Evolutionary conservation across 2,888 invertebrate genomes (phyloP).

Genomic region (Amorpha juglandis): DNA sequence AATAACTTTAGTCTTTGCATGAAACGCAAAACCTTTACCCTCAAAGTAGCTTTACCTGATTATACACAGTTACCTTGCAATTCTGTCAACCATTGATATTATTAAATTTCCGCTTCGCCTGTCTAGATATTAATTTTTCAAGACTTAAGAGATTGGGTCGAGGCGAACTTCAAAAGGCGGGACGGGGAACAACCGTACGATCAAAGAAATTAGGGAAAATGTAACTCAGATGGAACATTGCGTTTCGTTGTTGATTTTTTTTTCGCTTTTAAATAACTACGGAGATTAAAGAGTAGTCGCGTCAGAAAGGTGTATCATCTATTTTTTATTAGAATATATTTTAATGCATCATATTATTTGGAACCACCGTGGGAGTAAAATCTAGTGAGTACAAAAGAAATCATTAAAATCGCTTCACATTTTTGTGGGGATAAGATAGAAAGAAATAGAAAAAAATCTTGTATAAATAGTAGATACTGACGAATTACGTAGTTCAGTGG

Average conservation of each 20-base stretch:
- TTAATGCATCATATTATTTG: too few relatives aligned
- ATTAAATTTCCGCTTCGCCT: constrained; percentile 3
- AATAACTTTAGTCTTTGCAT: background rate
- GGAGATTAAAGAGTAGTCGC: background rate
- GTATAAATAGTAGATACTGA: too few relatives aligned
- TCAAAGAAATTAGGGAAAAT: constrained; percentile 21
- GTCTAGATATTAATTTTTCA: constrained; percentile 4
- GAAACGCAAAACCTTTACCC: background rate
- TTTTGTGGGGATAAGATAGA: too few relatives aligned
- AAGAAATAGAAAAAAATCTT: too few relatives aligned
- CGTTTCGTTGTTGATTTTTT: background rate
- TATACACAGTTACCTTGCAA: background rate
- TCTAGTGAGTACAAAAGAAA: too few relatives aligned
- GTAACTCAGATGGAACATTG: constrained; percentile 8
- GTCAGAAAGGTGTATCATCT: background rate
- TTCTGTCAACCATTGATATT: background rate
- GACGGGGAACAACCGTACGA: constrained; percentile 1
- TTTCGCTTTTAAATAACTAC: background rate
- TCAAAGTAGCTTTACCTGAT: background rate
- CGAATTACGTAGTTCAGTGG: too few relatives aligned
- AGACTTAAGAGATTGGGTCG: constrained; percentile 8
- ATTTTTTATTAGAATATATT: too few relatives aligned
- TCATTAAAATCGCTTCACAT: too few relatives aligned
- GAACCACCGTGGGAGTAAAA: too few relatives aligned
- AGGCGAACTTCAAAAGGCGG: constrained; percentile 4